Base-by-base conservation (phyloP, 1,140 invertebrate species). In the Ceratina japonica region DNA sequence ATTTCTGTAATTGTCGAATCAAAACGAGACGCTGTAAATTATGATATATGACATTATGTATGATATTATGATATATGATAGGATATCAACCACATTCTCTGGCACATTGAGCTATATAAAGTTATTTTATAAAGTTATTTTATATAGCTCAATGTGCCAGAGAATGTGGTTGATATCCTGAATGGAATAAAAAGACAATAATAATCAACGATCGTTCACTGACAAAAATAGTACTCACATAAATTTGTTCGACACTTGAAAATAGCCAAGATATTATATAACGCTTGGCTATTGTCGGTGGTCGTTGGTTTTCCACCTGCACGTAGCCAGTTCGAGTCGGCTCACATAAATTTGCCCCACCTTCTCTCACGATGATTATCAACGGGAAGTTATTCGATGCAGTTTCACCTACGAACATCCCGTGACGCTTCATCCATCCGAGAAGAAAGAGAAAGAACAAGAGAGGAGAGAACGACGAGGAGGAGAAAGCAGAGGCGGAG, bases 361-460 rank as follows among this genome's bases (percentile, higher is more conserved):
- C 66, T 62, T 80, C 37, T 69, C 80, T 12, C 69, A 68, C 80
- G 80, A 85, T 86, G 76, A 81, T 83, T 87, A 87, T 88, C 86
- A 82, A 58, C 85, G 71, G 86, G 83, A 87, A 88, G 86, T 87
- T 88, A 87, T 88, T 88, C 83, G 86, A 87, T 82, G 82, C 82
- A 65, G 83, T 87, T 88, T 87, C 86, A 88, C 84, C 85, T 84
- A 49, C 63, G 79, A 27, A 16, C 58, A n/a, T 16, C 37, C 31
- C 66, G 44, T 51, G 75, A 78, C 44, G 44, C 58, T 71, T 44
- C 49, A 52, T 78, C 61, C 37, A 44, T 44, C 72, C 44, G 44
- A 52, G 31, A 59, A 62, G 3, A 5, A 56, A n/a, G 13, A 69
- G 1, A 24, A 70, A 20, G 24, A 16, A 10, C 16, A 20, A 0